phyloP scores from a whole-genome alignment of 2,888 invertebrate genomes.

The Punctoribates punctum region DNA sequence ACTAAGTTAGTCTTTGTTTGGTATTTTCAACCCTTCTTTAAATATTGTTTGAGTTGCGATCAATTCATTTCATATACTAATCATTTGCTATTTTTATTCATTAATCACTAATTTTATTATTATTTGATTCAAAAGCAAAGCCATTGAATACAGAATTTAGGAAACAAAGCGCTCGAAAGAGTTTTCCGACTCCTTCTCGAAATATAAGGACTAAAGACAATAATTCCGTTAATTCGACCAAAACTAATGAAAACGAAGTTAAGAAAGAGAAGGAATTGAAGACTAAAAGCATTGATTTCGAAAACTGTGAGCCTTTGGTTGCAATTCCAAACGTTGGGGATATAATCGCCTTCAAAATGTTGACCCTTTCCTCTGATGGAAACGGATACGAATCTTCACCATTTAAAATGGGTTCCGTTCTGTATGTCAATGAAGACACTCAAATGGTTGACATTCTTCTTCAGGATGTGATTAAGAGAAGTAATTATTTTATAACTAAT shows the following conservation, averaged over 20 bases:
- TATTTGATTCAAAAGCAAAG: not conserved
- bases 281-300: not conserved
- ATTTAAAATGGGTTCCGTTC: not conserved
- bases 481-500: not conserved
- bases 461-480: not conserved
- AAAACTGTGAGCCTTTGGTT: not conserved
- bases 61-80: too few species aligned
- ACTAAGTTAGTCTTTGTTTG: too few species aligned
- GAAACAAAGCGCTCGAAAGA: constrained; percentile 30
- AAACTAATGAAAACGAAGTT: not conserved
- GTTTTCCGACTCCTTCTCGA: not conserved
- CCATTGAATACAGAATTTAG: not conserved
- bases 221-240: not conserved
- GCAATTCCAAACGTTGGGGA: not conserved
- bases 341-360: constrained; percentile 21
- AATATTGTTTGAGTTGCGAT: too few species aligned
- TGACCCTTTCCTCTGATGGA: not conserved
- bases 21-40: too few species aligned
- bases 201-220: not conserved
- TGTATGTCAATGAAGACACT: not conserved
- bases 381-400: not conserved
- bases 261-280: not conserved
- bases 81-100: too few species aligned
- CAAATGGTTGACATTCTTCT: constrained; percentile 25
- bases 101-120: too few species aligned